Conservation (phyloP, 1,140 invertebrate species). For the Drosophila melanica region DNA sequence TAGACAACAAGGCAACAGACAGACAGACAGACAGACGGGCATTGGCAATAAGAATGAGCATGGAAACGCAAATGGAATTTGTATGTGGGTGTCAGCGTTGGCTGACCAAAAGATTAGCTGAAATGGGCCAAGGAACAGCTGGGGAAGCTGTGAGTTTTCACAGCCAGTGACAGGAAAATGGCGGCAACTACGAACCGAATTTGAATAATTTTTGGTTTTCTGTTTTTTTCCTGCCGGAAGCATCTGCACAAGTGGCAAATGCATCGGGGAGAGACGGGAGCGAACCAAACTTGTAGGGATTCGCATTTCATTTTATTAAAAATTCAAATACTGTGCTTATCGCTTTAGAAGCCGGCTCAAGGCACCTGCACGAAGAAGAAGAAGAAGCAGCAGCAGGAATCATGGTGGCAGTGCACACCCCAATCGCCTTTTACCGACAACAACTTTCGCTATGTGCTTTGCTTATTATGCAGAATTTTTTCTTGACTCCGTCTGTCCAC, state of each 20-base stretch:
- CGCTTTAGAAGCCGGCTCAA: constrained; percentile 74
- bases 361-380: constrained; percentile 68
- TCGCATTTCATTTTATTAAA: constrained; percentile 82
- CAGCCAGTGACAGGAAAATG: constrained; percentile 77
- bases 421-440: constrained; percentile 57
- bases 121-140: constrained; percentile 24
- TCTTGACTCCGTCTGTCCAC: constrained; percentile 14
- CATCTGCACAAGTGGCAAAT: constrained; percentile 56
- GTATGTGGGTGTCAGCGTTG: constrained; percentile 34
- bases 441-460: constrained; percentile 59
- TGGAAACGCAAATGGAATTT: constrained; percentile 4
- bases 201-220: constrained; percentile 65
- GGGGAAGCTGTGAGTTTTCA: constrained; percentile 75
- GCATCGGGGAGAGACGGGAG: constrained; percentile 32
- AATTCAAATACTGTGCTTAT: constrained; percentile 82
- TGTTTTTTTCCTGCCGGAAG: constrained; percentile 10
- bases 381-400: constrained; percentile 25
- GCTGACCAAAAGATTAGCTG: constrained; percentile 79
- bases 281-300: constrained; percentile 47
- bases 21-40: constrained; percentile 25
- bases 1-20: constrained; percentile 59
- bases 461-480: constrained; percentile 73
- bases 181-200: constrained; percentile 68
- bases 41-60: constrained; percentile 7
- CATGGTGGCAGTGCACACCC: constrained; percentile 20